phyloP scores from a whole-genome alignment of 2,888 invertebrate species.

The Operophtera brumata region DNA sequence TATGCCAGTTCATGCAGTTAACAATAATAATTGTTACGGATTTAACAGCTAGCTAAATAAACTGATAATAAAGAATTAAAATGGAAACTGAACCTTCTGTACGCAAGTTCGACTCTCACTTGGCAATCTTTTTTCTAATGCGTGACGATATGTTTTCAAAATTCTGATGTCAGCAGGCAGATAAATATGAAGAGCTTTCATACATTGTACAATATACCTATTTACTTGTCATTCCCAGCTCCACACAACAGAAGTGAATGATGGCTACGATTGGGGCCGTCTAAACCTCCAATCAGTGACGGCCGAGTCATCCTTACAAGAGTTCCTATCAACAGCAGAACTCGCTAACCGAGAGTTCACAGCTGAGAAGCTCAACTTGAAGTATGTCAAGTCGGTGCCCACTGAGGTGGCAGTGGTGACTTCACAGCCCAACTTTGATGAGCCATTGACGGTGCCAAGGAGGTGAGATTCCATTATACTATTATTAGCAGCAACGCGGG shows the following conservation, averaged over 20 bases:
- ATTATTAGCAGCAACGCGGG: no score
- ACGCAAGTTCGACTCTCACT: no score
- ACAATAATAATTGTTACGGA: no score
- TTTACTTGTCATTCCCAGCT: slow-evolving; percentile 68
- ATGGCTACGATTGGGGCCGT: slow-evolving; percentile 95
- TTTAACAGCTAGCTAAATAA: no score
- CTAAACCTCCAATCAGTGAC: slow-evolving; percentile 95
- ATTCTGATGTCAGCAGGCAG: no score
- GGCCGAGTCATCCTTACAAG: slow-evolving; percentile 97
- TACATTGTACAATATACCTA: background rate
- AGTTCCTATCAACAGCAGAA: slow-evolving; percentile 96
- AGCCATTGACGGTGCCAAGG: slow-evolving; percentile 85
- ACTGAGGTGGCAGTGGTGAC: slow-evolving; percentile 62
- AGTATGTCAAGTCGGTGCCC: slow-evolving; percentile 66
- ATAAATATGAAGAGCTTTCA: no score
- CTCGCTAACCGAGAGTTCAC: slow-evolving; percentile 96
- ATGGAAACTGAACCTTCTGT: no score
- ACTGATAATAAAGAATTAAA: no score
- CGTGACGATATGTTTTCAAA: no score
- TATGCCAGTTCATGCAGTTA: no score
- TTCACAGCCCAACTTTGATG: slow-evolving; percentile 71
- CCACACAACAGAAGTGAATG: slow-evolving; percentile 92
- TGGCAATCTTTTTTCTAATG: no score
- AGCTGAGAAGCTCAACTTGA: slow-evolving; percentile 93
- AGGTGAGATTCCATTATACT: slow-evolving; percentile 69